phyloP scores from a whole-genome alignment of 2,888 invertebrate genomes.

The Adela reaumurella region DNA sequence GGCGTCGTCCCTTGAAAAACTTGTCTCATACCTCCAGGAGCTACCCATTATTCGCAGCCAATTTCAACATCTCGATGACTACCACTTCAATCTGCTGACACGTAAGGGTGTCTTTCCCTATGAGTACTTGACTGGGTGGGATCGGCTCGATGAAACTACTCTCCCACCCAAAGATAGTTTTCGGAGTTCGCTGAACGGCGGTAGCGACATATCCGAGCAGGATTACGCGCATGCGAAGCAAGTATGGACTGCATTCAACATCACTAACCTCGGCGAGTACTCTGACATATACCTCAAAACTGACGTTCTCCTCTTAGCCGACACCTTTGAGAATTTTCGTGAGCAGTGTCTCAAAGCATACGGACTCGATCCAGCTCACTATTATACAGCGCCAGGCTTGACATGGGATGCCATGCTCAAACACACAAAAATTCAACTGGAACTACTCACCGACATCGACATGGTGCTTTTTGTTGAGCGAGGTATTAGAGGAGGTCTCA shows the following conservation, averaged over 20 bases:
- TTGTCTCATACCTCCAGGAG: background rate
- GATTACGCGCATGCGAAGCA: slow-evolving; percentile 8
- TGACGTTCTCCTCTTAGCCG: slow-evolving; percentile 14
- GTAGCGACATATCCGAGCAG: slow-evolving; percentile 7
- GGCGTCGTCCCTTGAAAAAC: slow-evolving; percentile 1
- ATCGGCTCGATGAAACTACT: slow-evolving; percentile 6
- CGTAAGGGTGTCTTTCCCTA: slow-evolving; percentile 12
- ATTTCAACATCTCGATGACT: background rate
- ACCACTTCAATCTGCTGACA: background rate
- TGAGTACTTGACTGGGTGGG: slow-evolving; percentile 11
- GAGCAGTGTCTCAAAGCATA: slow-evolving; percentile 11
- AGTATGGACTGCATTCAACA: slow-evolving; percentile 13
- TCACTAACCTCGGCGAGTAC: slow-evolving; percentile 13
- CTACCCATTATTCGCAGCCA: background rate
- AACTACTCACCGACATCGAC: slow-evolving; percentile 13
- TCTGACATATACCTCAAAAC: slow-evolving; percentile 15
- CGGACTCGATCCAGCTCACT: slow-evolving; percentile 15
- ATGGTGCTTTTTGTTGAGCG: slow-evolving; percentile 13
- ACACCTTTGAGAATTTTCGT: slow-evolving; percentile 18
- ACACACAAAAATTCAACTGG: slow-evolving; percentile 10
- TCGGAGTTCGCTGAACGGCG: slow-evolving; percentile 6
- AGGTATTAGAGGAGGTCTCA: too few species aligned
- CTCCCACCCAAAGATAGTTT: slow-evolving; percentile 10
- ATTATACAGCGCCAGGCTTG: slow-evolving; percentile 12
- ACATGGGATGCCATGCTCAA: slow-evolving; percentile 15